These are phyloP conservation scores for Empidonax traillii DNA, from an alignment of 2,113 vertebrate species.

Conservation along the genomic window DNA sequence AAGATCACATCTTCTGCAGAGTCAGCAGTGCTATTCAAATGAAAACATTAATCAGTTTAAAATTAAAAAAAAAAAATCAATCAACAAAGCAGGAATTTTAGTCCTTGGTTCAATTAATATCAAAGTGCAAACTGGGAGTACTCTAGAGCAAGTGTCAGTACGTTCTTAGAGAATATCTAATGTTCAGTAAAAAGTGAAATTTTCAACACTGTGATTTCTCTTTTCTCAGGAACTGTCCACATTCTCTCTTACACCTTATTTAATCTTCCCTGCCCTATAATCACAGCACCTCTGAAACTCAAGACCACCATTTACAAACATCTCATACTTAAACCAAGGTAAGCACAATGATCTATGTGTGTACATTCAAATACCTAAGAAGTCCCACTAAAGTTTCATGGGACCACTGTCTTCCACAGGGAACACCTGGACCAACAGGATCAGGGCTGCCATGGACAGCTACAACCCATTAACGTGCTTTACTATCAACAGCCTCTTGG, in stretches of 20 bases:
- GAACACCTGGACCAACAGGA: background rate
- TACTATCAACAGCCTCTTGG: background rate
- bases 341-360: fast-evolving
- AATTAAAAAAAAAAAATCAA: slow-evolving; percentile 64
- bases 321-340: background rate
- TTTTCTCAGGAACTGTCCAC: background rate
- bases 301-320: background rate
- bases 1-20: slow-evolving; percentile 78
- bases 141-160: slow-evolving; percentile 5
- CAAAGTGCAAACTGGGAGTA: slow-evolving; percentile 17
- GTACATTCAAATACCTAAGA: background rate
- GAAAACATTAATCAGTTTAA: slow-evolving; percentile 78
- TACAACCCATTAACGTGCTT: background rate
- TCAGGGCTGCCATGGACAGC: background rate
- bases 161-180: background rate
- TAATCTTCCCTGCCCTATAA: background rate
- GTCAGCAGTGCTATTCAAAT: slow-evolving; percentile 76
- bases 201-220: background rate
- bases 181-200: background rate
- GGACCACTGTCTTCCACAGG: background rate
- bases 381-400: background rate
- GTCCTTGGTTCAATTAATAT: slow-evolving; percentile 34
- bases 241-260: background rate
- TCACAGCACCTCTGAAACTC: background rate
- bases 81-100: slow-evolving; percentile 61